A percentile compares a stretch with the other conserved stretches of the same genome.
Conservation (phyloP, 2,113 vertebrate species). For the Callocephalon fimbriatum region DNA sequence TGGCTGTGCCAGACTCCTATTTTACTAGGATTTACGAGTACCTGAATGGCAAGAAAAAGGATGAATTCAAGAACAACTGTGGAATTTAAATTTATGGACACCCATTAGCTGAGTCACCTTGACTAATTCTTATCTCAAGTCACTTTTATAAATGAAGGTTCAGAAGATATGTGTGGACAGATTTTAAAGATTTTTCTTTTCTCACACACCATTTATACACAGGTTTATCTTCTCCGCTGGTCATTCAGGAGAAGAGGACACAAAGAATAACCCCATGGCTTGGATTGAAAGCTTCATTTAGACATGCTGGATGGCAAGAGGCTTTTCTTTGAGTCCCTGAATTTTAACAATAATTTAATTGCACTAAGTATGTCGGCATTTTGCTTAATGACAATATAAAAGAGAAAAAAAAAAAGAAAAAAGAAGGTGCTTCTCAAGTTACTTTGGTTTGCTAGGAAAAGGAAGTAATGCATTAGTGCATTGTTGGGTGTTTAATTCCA, state of each 20-base stretch:
- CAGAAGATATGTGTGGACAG: neutral
- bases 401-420: rapidly evolving
- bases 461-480: neutral
- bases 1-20: neutral
- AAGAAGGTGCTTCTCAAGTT: neutral
- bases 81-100: neutral
- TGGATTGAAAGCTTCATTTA: neutral
- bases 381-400: neutral
- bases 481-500: neutral
- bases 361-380: neutral
- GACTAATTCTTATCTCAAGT: neutral
- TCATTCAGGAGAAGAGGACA: neutral
- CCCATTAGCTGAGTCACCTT: neutral
- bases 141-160: neutral
- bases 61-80: neutral
- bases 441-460: neutral
- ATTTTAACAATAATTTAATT: neutral
- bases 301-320: neutral
- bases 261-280: neutral
- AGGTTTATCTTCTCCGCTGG: neutral
- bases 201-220: neutral
- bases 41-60: neutral
- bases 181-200: neutral
- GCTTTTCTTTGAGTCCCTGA: neutral
- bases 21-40: neutral